These are phyloP conservation scores for Syngnathus acus DNA, from an alignment of 2,797 vertebrate genomes.

Conservation along the genomic window DNA sequence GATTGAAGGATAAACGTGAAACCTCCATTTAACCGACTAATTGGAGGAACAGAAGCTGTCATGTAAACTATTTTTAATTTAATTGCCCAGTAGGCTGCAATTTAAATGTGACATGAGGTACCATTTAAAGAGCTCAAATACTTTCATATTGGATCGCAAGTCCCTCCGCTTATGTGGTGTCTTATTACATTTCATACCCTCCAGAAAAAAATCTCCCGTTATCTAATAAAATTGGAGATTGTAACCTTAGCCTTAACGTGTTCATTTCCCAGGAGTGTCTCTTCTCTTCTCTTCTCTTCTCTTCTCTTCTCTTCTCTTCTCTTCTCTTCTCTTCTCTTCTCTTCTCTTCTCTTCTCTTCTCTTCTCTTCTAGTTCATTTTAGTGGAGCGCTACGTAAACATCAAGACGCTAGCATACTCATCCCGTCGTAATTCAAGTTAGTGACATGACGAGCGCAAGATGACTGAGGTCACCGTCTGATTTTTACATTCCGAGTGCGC, in stretches of 20 bases:
- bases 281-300: not conserved
- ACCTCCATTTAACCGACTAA: no score
- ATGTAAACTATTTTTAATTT: not conserved
- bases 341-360: no score
- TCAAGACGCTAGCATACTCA: conserved; percentile 29
- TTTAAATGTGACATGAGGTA: not conserved
- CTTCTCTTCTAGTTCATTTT: not conserved
- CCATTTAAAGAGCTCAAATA: not conserved
- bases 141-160: not conserved
- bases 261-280: not conserved
- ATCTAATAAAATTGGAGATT: not conserved
- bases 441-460: conserved; percentile 23
- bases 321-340: no score
- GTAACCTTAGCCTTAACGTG: not conserved
- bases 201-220: not conserved
- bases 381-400: conserved; percentile 4
- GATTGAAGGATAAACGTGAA: no score
- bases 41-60: not conserved
- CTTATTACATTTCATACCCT: conserved; percentile 2
- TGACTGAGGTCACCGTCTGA: conserved; percentile 36
- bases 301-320: no score
- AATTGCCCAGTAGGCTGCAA: not conserved
- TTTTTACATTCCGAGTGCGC: conserved; percentile 25
- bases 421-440: conserved; percentile 33
- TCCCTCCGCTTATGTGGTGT: not conserved